These are phyloP conservation scores for Semaprochilodus insignis DNA, from an alignment of 2,797 vertebrate genomes.

Conservation along the genomic window DNA sequence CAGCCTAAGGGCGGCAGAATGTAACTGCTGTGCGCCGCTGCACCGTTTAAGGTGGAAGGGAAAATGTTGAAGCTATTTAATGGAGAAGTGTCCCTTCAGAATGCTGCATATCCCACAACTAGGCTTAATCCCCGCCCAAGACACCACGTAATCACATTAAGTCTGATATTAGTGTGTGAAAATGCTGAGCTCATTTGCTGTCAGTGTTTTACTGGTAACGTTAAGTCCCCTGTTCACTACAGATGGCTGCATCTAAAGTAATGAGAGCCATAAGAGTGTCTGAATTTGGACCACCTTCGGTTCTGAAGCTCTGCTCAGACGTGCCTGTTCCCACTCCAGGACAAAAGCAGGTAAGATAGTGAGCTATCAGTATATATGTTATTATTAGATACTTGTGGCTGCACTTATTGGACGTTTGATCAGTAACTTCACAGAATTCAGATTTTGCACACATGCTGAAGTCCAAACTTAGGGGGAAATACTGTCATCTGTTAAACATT, in stretches of 20 bases:
- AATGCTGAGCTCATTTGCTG: conserved; percentile 4
- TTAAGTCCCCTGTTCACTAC: background rate
- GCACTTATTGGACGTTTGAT: too few species aligned
- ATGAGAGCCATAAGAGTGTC: conserved; percentile 89
- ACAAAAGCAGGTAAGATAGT: conserved; percentile 80
- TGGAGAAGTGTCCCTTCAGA: too few species aligned
- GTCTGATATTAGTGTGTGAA: background rate
- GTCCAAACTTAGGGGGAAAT: too few species aligned
- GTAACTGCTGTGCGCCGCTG: too few species aligned
- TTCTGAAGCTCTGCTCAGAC: conserved; percentile 81
- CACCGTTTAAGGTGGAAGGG: background rate
- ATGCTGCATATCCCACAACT: too few species aligned
- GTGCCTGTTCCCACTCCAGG: conserved; percentile 80
- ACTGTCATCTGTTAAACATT: too few species aligned
- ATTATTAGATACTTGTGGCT: too few species aligned
- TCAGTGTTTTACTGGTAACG: background rate
- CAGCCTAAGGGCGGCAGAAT: too few species aligned
- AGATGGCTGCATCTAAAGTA: conserved; percentile 77
- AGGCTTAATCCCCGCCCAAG: too few species aligned
- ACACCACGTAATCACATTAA: too few species aligned
- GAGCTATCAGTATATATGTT: too few species aligned
- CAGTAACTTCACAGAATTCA: background rate
- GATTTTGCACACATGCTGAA: too few species aligned
- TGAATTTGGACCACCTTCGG: conserved; percentile 89
- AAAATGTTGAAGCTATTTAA: background rate